These are phyloP conservation scores for Lycopodina hypogea DNA, from an alignment of 37 sponge, comb jelly and placozoan genomes.

Conservation along the genomic window DNA sequence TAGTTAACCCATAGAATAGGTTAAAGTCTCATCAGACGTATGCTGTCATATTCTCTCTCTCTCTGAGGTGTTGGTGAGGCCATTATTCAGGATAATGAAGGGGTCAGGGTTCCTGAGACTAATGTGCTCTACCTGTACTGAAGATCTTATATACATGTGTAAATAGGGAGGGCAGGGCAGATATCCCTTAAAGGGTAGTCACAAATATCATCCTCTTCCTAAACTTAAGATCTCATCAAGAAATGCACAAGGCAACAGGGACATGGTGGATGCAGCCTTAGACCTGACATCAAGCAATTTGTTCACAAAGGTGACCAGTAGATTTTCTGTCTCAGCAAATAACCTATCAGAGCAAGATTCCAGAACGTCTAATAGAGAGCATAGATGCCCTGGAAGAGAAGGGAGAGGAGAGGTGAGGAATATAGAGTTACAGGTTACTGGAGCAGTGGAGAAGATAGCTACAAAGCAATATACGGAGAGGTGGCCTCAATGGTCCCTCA, in stretches of 20 bases:
- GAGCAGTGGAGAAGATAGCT: neutral
- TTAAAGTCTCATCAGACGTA: too few relatives aligned
- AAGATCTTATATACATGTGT: too few relatives aligned
- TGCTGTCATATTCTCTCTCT: too few relatives aligned
- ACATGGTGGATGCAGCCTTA: neutral
- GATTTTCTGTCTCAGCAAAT: conserved; percentile 32
- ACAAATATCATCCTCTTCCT: too few relatives aligned
- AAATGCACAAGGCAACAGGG: neutral
- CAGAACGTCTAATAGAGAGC: conserved; percentile 78
- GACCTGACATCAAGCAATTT: neutral
- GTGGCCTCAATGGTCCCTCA: conserved; percentile 45
- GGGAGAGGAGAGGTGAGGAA: neutral
- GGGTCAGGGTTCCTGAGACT: neutral
- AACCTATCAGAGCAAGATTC: conserved; percentile 54
- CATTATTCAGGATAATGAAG: neutral
- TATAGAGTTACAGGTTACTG: neutral
- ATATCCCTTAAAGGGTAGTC: too few relatives aligned
- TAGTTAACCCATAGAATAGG: too few relatives aligned
- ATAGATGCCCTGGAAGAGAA: conserved; percentile 59
- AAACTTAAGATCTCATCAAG: too few relatives aligned
- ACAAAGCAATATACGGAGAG: conserved; percentile 55
- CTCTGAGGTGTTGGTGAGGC: too few relatives aligned
- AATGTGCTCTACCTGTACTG: neutral
- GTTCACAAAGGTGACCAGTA: conserved; percentile 32
- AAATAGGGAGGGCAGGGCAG: too few relatives aligned